phyloP scores from a whole-genome alignment of 1,140 invertebrate species.

The Drosophila bocki region DNA sequence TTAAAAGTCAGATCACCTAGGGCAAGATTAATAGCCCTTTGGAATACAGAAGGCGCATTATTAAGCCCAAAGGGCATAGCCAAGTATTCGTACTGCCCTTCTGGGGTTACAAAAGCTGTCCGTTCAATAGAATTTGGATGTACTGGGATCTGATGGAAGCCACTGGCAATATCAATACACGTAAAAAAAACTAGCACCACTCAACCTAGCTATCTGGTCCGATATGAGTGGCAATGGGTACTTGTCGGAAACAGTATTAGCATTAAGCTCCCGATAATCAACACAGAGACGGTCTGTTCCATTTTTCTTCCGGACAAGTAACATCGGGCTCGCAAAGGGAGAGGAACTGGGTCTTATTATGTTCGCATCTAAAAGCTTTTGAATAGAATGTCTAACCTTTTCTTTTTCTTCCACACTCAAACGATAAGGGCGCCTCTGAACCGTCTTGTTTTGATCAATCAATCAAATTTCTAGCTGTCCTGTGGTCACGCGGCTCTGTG shows the following conservation, averaged over 20 bases:
- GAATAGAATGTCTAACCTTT: background rate
- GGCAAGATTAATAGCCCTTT: no score
- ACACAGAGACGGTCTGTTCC: slow-evolving; percentile 5
- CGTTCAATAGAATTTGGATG: background rate
- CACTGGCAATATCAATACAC: background rate
- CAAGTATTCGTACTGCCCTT: no score
- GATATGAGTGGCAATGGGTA: background rate
- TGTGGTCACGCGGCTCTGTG: slow-evolving; percentile 5
- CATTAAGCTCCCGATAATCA: background rate
- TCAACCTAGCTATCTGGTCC: background rate
- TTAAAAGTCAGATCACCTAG: no score
- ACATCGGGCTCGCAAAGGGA: slow-evolving; percentile 6
- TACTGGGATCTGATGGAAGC: no score
- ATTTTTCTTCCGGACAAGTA: slow-evolving; percentile 16
- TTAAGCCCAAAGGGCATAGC: no score
- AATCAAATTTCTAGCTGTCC: slow-evolving; percentile 13
- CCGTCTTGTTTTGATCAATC: slow-evolving; percentile 16
- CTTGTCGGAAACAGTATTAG: slow-evolving; percentile 9
- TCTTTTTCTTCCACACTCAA: slow-evolving; percentile 16
- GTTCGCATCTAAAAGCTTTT: slow-evolving; percentile 6
- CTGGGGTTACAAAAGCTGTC: no score
- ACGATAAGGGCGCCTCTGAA: slow-evolving; percentile 2
- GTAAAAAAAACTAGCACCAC: background rate
- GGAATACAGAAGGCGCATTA: background rate
- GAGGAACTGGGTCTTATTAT: slow-evolving; percentile 15